Evolutionary conservation across 30 jellyfish, hydroid and myxozoan genomes (phyloP).

Genomic region (Aurelia aurita): DNA sequence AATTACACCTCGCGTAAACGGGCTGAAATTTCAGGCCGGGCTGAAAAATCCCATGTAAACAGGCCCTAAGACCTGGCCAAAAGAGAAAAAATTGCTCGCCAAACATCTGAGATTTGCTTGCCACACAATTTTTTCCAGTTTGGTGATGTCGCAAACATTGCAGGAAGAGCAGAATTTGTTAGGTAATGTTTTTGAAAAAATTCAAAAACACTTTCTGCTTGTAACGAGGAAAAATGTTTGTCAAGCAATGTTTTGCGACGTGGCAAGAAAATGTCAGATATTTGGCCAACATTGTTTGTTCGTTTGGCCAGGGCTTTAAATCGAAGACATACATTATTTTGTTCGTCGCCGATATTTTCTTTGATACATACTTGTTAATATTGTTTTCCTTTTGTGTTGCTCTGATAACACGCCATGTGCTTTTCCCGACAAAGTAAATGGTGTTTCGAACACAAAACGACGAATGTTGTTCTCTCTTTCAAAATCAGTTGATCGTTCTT

Average conservation of each 20-base stretch:
- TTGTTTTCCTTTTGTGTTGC: constrained; percentile 95
- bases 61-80: too few relatives aligned
- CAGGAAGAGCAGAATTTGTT: too few relatives aligned
- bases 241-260: constrained; percentile 8
- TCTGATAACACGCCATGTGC: constrained; percentile 98
- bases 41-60: too few relatives aligned
- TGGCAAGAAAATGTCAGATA: not conserved
- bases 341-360: not conserved
- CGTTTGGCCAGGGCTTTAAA: too few relatives aligned
- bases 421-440: constrained; percentile 96
- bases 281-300: not conserved
- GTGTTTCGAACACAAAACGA: constrained; percentile 96
- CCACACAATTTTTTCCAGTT: too few relatives aligned
- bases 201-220: not conserved
- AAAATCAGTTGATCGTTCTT: constrained; percentile 87
- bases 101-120: too few relatives aligned
- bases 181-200: too few relatives aligned
- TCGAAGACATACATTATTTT: not conserved
- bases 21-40: too few relatives aligned
- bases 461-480: constrained; percentile 93
- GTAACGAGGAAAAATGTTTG: not conserved
- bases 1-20: too few relatives aligned
- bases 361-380: constrained; percentile 76
- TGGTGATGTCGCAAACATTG: too few relatives aligned
- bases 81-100: too few relatives aligned